phyloP scores from a whole-genome alignment of 1,140 invertebrate genomes.

The Aphaenogaster floridana region DNA sequence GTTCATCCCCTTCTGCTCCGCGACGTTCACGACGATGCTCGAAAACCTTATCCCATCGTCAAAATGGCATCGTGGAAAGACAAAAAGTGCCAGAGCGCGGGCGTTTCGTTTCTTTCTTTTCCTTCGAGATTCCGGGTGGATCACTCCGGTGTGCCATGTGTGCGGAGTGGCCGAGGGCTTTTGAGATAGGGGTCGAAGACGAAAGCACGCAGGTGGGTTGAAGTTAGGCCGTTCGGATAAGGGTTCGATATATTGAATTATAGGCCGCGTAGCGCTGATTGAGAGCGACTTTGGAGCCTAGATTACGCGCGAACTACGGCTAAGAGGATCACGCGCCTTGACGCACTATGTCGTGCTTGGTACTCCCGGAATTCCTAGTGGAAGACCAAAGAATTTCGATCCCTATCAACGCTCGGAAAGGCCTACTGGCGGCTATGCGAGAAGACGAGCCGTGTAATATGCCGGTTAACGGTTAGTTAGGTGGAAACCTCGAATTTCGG shows the following conservation, averaged over 20 bases:
- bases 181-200: background rate
- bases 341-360: slow-evolving; percentile 51
- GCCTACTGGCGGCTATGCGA: background rate
- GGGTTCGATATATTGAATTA: slow-evolving; percentile 83
- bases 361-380: slow-evolving; percentile 16
- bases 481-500: slow-evolving; percentile 31
- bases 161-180: slow-evolving; percentile 3
- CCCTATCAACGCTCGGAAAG: slow-evolving; percentile 12
- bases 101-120: slow-evolving; percentile 40
- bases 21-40: slow-evolving; percentile 59
- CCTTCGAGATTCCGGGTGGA: slow-evolving; percentile 44
- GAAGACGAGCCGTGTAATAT: slow-evolving; percentile 13
- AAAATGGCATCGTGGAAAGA: slow-evolving; percentile 78
- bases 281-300: slow-evolving; percentile 76
- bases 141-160: background rate
- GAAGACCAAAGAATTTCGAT: slow-evolving; percentile 37
- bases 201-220: slow-evolving; percentile 57
- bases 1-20: slow-evolving; percentile 70
- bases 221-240: slow-evolving; percentile 66
- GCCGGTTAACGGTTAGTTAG: slow-evolving; percentile 30
- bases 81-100: slow-evolving; percentile 72
- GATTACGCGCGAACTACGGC: slow-evolving; percentile 79
- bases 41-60: slow-evolving; percentile 63
- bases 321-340: slow-evolving; percentile 72
- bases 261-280: slow-evolving; percentile 79